phyloP scores from a whole-genome alignment of 92 coral and sea anemone species.

The Galaxea fascicularis region DNA sequence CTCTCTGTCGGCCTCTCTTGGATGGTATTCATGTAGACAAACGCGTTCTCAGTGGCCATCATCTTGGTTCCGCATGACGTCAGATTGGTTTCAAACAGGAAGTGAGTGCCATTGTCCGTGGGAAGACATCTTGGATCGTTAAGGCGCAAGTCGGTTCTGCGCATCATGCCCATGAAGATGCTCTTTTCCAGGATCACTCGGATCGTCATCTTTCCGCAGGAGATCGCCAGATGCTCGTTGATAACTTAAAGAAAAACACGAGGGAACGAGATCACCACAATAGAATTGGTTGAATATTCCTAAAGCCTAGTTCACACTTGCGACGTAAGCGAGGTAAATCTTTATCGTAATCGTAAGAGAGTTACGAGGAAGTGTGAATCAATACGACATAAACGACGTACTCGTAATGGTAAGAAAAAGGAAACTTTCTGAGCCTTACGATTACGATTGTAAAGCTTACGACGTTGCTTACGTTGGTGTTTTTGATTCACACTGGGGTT shows the following conservation, averaged over 20 bases:
- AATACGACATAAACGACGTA: no score
- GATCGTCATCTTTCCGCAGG: conserved; percentile 80
- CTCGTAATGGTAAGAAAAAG: no score
- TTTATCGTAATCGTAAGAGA: no score
- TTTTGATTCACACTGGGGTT: no score
- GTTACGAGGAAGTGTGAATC: no score
- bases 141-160: conserved; percentile 68
- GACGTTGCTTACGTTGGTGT: no score
- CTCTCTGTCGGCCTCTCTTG: conserved; percentile 64
- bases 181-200: conserved; percentile 58
- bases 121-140: conserved; percentile 79
- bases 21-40: conserved; percentile 79
- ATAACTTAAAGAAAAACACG: conserved; percentile 17
- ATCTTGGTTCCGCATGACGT: conserved; percentile 77
- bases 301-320: no score
- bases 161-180: conserved; percentile 73
- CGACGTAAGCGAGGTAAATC: no score
- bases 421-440: no score
- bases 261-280: no score
- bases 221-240: conserved; percentile 76
- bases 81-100: conserved; percentile 63
- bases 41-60: conserved; percentile 66
- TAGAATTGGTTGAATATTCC: no score
- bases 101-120: conserved; percentile 70
- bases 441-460: no score